These are phyloP conservation scores for Mimas tiliae DNA, from an alignment of 2,888 invertebrate genomes.

Conservation along the genomic window DNA sequence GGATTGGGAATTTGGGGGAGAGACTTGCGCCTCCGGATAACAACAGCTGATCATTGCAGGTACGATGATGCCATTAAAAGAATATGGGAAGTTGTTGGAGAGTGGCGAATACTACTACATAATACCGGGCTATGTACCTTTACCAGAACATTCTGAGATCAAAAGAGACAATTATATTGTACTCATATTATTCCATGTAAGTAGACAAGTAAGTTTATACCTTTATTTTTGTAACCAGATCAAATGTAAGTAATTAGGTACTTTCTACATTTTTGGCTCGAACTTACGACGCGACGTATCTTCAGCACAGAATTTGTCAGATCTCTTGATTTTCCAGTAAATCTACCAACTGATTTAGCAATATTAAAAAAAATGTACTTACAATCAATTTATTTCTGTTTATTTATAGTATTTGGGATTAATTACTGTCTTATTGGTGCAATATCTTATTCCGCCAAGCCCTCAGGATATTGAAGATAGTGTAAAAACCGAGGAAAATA, in stretches of 20 bases:
- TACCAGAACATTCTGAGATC: neutral
- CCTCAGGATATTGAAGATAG: slow-evolving; percentile 21
- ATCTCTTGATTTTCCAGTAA: no score
- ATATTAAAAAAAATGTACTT: no score
- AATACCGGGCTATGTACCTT: neutral
- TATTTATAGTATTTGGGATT: slow-evolving; percentile 12
- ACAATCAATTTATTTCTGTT: no score
- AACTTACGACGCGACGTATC: no score
- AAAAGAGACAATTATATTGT: neutral
- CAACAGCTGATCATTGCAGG: no score
- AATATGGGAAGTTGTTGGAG: neutral
- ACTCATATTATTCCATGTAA: neutral
- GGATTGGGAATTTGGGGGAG: no score
- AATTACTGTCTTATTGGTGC: slow-evolving; percentile 1
- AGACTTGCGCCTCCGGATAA: no score
- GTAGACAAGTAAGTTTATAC: neutral
- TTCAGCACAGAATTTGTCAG: no score
- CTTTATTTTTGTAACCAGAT: no score
- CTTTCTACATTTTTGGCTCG: no score
- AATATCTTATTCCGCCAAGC: neutral
- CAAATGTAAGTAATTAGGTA: no score
- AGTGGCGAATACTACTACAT: neutral
- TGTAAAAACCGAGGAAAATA: slow-evolving; percentile 11
- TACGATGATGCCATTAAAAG: neutral
- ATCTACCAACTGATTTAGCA: no score